Evolutionary conservation across 2,797 vertebrate species (phyloP), one percentile per base, ranked within the genome.

Genomic region (Gobionotothen gibberifrons): DNA sequence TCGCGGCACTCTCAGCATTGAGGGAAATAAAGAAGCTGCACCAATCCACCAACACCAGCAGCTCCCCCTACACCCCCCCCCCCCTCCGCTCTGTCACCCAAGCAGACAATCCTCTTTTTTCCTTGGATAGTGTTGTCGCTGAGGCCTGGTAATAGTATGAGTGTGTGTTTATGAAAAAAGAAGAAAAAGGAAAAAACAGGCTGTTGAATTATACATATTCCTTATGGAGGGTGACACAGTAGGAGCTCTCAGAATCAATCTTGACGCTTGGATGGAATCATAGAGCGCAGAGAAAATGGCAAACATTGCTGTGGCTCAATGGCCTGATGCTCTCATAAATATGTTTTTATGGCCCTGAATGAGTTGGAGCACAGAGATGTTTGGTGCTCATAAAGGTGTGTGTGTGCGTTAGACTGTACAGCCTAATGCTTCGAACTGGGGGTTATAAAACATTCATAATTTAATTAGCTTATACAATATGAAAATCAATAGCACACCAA

Each of bases 251-350:
- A 82, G 89, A 93, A 92, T 94, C 93, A 94, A 93, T 94, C 92
- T 93, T 85, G 88, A 90, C 74, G 87, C 89, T 92, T 86, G 89
- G 87, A 92, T 94, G 90, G 90, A 94, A 92, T 93, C 90, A 89
- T 85, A 85, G 88, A 90, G 93, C 74, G 85, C 85, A 89, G 84
- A 93, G 92, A 92, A 94, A 94, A 94, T 93, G 90, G 92, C 92
- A 93, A 94, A 93, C 90, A 94, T 91, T 92, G 91, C 90, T 86
- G 87, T 90, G 92, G 86, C 90, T 91, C 93, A 91, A 90, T 93
- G 90, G 90, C 84, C 93, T 93, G 93, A 94, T 90, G 90, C 85
- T 87, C 89, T 90, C 91, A 94, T 95, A 93, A 94, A 94, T 94
- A 92, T 92, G 87, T 93, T 95, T 94, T 95, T 94, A 93, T 93